phyloP scores from a whole-genome alignment of 2,113 vertebrate species.

The Equus przewalskii region DNA sequence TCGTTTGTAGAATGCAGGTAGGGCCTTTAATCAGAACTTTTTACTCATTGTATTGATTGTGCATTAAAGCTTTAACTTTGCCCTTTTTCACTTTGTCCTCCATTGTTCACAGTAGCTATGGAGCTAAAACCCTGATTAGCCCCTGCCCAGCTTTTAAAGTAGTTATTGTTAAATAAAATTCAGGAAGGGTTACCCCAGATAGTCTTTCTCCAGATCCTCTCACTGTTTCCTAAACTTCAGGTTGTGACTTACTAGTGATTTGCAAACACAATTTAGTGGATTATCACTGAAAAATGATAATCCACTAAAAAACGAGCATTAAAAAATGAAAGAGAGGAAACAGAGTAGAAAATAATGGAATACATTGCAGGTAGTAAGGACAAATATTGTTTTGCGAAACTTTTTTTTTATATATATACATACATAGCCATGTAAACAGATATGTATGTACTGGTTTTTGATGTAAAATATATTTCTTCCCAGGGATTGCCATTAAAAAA shows the following conservation, averaged over 20 bases:
- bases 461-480: not conserved
- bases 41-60: not conserved
- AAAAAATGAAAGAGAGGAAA: not conserved
- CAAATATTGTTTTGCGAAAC: not conserved
- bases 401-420: not conserved
- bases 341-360: not conserved
- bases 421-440: not conserved
- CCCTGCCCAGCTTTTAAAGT: not conserved
- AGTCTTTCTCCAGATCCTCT: not conserved
- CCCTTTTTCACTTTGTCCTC: not conserved
- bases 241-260: not conserved
- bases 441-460: not conserved
- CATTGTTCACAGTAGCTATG: not conserved
- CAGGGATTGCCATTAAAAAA: not conserved
- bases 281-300: not conserved
- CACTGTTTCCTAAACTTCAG: not conserved
- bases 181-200: not conserved
- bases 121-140: not conserved
- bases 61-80: not conserved
- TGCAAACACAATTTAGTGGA: not conserved
- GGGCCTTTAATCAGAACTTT: not conserved
- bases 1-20: not conserved
- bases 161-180: conserved; percentile 17
- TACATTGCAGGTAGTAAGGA: not conserved
- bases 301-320: not conserved